phyloP scores from a whole-genome alignment of 2,888 invertebrate genomes.

The Mycalesis mineus region DNA sequence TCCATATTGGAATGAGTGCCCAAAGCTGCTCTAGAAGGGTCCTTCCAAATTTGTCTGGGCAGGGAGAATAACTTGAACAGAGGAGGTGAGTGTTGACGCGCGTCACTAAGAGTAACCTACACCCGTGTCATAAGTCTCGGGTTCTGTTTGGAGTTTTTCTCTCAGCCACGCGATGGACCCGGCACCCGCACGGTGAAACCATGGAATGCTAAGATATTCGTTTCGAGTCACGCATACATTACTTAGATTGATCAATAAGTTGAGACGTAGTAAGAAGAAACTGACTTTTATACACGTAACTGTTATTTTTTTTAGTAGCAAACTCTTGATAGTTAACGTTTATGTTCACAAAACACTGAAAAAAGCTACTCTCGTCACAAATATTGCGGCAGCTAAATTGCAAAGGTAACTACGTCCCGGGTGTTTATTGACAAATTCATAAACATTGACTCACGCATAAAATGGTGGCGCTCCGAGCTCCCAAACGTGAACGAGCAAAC shows the following conservation, averaged over 20 bases:
- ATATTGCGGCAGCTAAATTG: slow-evolving; percentile 52
- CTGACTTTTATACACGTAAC: slow-evolving; percentile 63
- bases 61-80: too few species aligned
- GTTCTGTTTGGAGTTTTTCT: too few species aligned
- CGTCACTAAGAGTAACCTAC: too few species aligned
- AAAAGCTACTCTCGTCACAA: slow-evolving; percentile 35
- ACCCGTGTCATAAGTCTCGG: too few species aligned
- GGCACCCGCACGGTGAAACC: too few species aligned
- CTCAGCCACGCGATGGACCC: too few species aligned
- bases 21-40: too few species aligned
- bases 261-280: slow-evolving; percentile 53
- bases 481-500: slow-evolving; percentile 63
- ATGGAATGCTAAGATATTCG: too few species aligned
- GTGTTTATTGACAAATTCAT: slow-evolving; percentile 75
- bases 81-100: too few species aligned
- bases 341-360: slow-evolving; percentile 38
- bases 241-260: slow-evolving; percentile 54
- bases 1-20: too few species aligned
- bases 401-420: slow-evolving; percentile 53
- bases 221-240: too few species aligned
- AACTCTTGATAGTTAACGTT: slow-evolving; percentile 61
- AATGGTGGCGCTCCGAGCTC: slow-evolving; percentile 55
- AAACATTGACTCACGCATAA: slow-evolving; percentile 71
- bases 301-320: slow-evolving; percentile 58
- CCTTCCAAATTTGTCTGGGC: too few species aligned